These are phyloP conservation scores for Trachemys scripta DNA, from an alignment of 2,113 vertebrate genomes.

Conservation along the genomic window DNA sequence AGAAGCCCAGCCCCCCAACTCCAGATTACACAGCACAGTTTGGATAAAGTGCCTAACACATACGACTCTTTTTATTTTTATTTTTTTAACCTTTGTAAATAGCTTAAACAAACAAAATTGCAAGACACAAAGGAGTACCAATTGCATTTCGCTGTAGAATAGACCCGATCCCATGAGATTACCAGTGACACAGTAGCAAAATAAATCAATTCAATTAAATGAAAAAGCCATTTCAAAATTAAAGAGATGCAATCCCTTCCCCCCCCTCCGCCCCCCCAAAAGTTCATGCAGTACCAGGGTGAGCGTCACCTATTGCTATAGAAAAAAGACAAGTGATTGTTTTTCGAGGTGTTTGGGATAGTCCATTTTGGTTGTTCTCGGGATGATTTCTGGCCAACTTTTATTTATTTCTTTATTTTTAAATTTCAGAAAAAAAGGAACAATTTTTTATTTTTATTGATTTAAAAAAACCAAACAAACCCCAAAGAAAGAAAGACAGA, in stretches of 20 bases:
- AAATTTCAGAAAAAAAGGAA: not conserved
- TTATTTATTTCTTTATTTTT: not conserved
- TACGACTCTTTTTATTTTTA: constrained; percentile 54
- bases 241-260: not conserved
- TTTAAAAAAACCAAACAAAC: not conserved
- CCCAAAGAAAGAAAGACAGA: rapidly evolving
- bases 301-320: constrained; percentile 32
- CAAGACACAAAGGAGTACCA: constrained; percentile 70
- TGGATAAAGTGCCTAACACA: constrained; percentile 80
- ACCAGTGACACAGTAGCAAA: constrained; percentile 24
- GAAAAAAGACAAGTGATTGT: constrained; percentile 17
- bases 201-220: not conserved
- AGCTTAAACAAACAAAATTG: constrained; percentile 70
- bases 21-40: constrained; percentile 71
- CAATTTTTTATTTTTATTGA: not conserved
- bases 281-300: rapidly evolving
- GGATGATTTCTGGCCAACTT: not conserved
- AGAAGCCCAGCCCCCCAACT: constrained; percentile 60
- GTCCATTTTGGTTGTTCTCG: not conserved
- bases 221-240: not conserved
- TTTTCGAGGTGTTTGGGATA: not conserved
- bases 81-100: constrained; percentile 56
- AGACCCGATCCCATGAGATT: constrained; percentile 68
- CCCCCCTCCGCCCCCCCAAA: not conserved
- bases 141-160: constrained; percentile 68